These are phyloP conservation scores for Hydriomena furcata DNA, from an alignment of 2,888 invertebrate species.

Conservation along the genomic window DNA sequence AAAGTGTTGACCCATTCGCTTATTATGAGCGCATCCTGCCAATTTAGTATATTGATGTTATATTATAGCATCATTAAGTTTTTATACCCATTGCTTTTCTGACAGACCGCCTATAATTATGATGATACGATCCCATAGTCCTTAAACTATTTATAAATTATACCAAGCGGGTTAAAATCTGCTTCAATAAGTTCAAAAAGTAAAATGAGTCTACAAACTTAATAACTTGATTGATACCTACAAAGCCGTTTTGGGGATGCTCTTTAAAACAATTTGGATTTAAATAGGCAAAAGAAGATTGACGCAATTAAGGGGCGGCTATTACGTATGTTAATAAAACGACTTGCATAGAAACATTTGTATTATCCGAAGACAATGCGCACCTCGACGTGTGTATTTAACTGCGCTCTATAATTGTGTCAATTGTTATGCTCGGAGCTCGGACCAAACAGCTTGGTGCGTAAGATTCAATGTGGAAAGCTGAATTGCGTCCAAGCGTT, in stretches of 20 bases:
- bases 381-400: constrained; percentile 41
- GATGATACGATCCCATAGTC: constrained; percentile 63
- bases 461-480: constrained; percentile 49
- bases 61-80: constrained; percentile 77
- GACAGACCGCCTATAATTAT: constrained; percentile 73
- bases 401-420: constrained; percentile 44
- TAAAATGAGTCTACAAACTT: constrained; percentile 50
- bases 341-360: constrained; percentile 37
- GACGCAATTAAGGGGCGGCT: constrained; percentile 42
- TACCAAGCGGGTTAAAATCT: constrained; percentile 62
- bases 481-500: constrained; percentile 55
- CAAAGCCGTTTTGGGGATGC: constrained; percentile 47
- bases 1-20: constrained; percentile 69
- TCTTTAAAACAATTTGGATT: constrained; percentile 48
- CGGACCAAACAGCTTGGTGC: constrained; percentile 36
- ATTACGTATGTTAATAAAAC: constrained; percentile 51
- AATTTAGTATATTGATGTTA: constrained; percentile 79
- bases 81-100: constrained; percentile 69
- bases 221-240: constrained; percentile 64
- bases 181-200: constrained; percentile 57
- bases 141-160: constrained; percentile 79
- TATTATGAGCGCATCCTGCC: constrained; percentile 73
- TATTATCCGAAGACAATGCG: constrained; percentile 41
- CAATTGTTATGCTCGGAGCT: constrained; percentile 42
- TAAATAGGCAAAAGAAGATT: constrained; percentile 48